Conservation (phyloP, 2,888 invertebrate species). For the Diabrotica balteata region DNA sequence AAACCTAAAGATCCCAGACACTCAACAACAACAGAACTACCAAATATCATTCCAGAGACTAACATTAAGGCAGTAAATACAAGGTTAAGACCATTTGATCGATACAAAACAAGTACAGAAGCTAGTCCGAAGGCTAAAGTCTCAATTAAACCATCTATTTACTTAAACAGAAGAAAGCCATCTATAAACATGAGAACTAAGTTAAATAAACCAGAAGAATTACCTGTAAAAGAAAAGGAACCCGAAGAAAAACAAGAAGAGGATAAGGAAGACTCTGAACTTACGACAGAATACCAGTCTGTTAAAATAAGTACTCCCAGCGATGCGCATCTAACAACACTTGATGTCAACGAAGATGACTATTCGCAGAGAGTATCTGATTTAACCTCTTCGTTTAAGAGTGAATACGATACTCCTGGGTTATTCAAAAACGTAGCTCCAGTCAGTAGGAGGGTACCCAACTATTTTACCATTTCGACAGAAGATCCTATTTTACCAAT, state of each 20-base stretch:
- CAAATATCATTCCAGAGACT: constrained; percentile 48
- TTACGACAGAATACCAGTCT: constrained; percentile 47
- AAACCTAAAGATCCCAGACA: constrained; percentile 57
- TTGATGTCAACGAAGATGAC: constrained; percentile 32
- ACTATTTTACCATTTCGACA: constrained; percentile 77
- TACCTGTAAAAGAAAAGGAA: constrained; percentile 36
- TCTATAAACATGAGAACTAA: constrained; percentile 56
- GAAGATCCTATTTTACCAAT: constrained; percentile 83
- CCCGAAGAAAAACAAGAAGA: constrained; percentile 37
- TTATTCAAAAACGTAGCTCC: constrained; percentile 73
- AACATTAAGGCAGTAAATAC: constrained; percentile 50
- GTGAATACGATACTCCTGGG: constrained; percentile 75
- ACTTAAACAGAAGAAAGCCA: constrained; percentile 25
- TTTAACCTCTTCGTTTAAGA: constrained; percentile 75
- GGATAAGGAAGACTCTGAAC: constrained; percentile 54
- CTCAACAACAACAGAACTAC: constrained; percentile 36
- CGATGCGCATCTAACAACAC: constrained; percentile 49
- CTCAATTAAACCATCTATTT: constrained; percentile 19
- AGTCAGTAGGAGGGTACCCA: constrained; percentile 69
- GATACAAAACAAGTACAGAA: constrained; percentile 51
- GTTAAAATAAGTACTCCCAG: constrained; percentile 36
- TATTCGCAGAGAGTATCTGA: constrained; percentile 76
- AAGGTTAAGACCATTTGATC: constrained; percentile 53
- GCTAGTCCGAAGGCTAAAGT: constrained; percentile 44
- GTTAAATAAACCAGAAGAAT: constrained; percentile 40